These are phyloP conservation scores for Melanerpes aurifrons DNA, from an alignment of 2,113 vertebrate species.

Conservation along the genomic window DNA sequence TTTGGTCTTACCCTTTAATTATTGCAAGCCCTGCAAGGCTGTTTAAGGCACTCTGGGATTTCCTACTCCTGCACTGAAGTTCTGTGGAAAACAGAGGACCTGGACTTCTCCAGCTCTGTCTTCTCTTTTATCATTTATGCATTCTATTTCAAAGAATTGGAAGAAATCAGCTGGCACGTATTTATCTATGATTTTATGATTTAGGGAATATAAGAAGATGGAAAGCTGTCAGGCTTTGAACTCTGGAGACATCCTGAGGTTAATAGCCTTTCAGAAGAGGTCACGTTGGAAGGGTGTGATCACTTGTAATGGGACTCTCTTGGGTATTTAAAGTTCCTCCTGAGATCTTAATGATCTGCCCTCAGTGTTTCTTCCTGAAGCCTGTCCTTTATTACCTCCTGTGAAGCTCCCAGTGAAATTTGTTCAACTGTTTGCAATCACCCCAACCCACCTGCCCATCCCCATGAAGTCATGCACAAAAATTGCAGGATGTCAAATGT, in stretches of 20 bases:
- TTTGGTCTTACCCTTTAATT: not conserved
- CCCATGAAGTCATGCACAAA: constrained; percentile 54
- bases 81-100: not conserved
- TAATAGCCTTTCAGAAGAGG: not conserved
- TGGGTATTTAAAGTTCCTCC: not conserved
- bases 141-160: not conserved
- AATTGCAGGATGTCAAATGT: constrained; percentile 57
- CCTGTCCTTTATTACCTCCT: constrained; percentile 29
- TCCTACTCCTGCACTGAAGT: not conserved
- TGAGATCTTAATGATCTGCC: not conserved
- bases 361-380: not conserved
- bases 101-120: not conserved
- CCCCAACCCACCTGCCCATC: not conserved
- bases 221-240: not conserved
- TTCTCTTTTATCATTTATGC: not conserved
- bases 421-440: constrained; percentile 51
- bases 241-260: not conserved
- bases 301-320: not conserved
- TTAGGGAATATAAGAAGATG: not conserved
- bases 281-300: not conserved
- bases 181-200: no score
- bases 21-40: not conserved
- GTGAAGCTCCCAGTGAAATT: constrained; percentile 27
- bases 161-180: not conserved
- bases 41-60: not conserved